A percentile compares a stretch with the other conserved stretches of the same genome.
Conservation (phyloP, 1,140 invertebrate species). For the Tetragnatha versicolor region DNA sequence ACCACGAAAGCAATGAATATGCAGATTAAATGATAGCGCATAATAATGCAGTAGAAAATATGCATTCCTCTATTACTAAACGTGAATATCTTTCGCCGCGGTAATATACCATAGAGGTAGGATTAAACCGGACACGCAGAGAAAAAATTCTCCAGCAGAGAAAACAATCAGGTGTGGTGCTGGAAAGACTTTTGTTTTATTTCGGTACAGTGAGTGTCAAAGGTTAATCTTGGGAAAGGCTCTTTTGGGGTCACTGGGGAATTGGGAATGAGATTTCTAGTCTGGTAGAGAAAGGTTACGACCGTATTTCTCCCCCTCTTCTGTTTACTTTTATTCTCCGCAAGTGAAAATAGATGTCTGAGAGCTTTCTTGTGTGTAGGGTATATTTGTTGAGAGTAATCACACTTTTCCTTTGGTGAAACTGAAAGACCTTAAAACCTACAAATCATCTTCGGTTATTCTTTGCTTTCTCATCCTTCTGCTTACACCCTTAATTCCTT, state of each 20-base stretch:
- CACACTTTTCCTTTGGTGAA: no score
- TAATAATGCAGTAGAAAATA: no score
- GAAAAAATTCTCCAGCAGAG: neutral
- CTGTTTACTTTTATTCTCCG: neutral
- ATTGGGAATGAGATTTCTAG: slow-evolving; percentile 19
- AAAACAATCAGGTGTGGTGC: slow-evolving; percentile 23
- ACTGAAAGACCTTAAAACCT: no score
- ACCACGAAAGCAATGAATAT: no score
- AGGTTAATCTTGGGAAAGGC: slow-evolving; percentile 28
- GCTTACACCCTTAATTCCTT: no score
- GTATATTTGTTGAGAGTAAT: neutral
- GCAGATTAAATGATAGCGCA: no score
- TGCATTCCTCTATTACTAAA: no score
- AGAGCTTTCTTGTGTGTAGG: neutral
- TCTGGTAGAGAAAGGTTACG: slow-evolving; percentile 3
- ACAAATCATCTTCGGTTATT: no score
- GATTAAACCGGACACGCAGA: no score
- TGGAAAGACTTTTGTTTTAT: neutral
- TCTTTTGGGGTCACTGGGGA: slow-evolving; percentile 43
- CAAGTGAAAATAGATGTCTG: slow-evolving; percentile 1
- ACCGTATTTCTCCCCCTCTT: slow-evolving; percentile 23
- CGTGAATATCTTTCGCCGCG: no score
- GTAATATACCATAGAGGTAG: no score
- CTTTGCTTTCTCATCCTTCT: no score
- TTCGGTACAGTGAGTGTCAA: neutral